Evolutionary conservation across 30 jellyfish, hydroid and myxozoan species (phyloP).

Genomic region (Aurelia sp.): DNA sequence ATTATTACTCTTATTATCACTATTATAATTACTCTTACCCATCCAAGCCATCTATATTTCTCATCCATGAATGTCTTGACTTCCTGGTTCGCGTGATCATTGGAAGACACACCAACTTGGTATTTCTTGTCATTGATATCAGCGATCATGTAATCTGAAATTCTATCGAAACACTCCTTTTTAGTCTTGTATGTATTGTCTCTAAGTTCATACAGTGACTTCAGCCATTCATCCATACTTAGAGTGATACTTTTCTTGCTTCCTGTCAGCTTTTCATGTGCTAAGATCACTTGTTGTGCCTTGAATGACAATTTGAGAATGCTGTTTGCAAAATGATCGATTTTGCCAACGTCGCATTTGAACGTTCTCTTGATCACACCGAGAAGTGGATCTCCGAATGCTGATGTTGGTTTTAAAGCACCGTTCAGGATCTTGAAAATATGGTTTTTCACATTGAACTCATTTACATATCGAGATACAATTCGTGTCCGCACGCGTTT

Average conservation of each 20-base stretch:
- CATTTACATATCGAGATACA: constrained; percentile 32
- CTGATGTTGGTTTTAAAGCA: constrained; percentile 17
- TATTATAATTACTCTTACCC: neutral
- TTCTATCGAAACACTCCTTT: constrained; percentile 6
- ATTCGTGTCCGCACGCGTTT: constrained; percentile 25
- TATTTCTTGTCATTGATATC: constrained; percentile 34
- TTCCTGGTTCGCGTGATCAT: constrained; percentile 19
- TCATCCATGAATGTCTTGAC: constrained; percentile 19
- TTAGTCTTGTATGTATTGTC: constrained; percentile 15
- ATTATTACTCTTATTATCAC: neutral
- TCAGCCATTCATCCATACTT: constrained; percentile 45
- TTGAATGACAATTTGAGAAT: constrained; percentile 17
- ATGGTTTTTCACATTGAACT: constrained; percentile 24
- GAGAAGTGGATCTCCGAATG: constrained; percentile 51
- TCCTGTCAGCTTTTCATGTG: constrained; percentile 53
- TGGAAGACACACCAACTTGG: constrained; percentile 18
- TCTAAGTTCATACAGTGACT: constrained; percentile 23
- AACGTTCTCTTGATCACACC: neutral
- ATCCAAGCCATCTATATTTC: constrained; percentile 49
- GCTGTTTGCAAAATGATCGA: constrained; percentile 38
- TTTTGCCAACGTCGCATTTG: constrained; percentile 42
- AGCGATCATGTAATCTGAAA: constrained; percentile 2
- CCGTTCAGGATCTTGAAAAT: constrained; percentile 34
- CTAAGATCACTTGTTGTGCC: constrained; percentile 53
- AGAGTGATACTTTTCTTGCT: constrained; percentile 28